phyloP scores from a whole-genome alignment of 1,140 invertebrate genomes.

The Psix sp. region DNA sequence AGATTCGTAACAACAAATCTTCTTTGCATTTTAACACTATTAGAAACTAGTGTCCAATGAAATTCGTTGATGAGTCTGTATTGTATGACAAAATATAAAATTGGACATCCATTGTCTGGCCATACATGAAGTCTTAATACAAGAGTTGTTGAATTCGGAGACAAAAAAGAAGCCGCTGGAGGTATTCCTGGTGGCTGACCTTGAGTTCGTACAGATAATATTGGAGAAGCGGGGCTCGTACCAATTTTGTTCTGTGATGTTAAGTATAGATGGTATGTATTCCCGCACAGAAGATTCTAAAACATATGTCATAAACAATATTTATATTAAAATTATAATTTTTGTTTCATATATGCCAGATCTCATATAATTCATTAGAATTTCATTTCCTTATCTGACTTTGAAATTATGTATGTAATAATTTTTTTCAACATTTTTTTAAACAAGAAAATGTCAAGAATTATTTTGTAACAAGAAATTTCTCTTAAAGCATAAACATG shows the following conservation, averaged over 20 bases:
- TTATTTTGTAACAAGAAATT: too few species aligned
- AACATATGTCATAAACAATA: too few species aligned
- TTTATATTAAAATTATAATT: too few species aligned
- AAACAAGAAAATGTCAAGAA: too few species aligned
- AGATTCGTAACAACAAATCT: conserved; percentile 84
- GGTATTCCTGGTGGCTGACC: conserved; percentile 84
- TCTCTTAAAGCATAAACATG: too few species aligned
- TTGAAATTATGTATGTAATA: too few species aligned
- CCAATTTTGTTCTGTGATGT: conserved; percentile 86
- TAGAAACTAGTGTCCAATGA: conserved; percentile 83
- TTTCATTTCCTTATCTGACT: too few species aligned
- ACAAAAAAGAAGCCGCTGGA: conserved; percentile 80
- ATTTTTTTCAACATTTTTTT: too few species aligned
- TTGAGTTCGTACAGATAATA: conserved; percentile 83
- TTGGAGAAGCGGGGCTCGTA: conserved; percentile 82
- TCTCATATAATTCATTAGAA: too few species aligned
- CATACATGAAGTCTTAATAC: conserved; percentile 84
- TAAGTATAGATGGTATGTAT: conserved; percentile 85
- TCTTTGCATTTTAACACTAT: conserved; percentile 83
- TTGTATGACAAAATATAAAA: conserved; percentile 86
- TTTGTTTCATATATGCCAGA: too few species aligned
- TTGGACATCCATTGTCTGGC: conserved; percentile 88
- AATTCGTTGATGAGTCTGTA: conserved; percentile 81
- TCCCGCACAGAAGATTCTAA: conserved; percentile 83
- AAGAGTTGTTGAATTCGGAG: conserved; percentile 84